phyloP scores from a whole-genome alignment of 2,113 vertebrate species.

The Motacilla tschutschensis region DNA sequence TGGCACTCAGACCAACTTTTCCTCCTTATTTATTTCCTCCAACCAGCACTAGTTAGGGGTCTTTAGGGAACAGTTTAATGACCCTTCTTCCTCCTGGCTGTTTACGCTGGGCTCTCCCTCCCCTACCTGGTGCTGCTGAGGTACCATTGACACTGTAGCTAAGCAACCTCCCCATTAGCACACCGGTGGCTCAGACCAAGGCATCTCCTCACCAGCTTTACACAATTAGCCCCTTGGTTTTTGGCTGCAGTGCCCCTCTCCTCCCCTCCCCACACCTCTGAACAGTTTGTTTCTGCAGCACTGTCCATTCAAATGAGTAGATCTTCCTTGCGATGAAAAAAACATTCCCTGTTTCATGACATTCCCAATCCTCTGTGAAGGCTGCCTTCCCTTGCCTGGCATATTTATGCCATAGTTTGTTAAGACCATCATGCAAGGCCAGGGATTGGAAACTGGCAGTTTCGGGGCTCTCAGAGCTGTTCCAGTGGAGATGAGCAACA shows the following conservation, averaged over 20 bases:
- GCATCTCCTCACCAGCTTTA: neutral
- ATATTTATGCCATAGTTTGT: slow-evolving; percentile 40
- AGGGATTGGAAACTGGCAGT: neutral
- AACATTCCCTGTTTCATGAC: neutral
- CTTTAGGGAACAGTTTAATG: slow-evolving; percentile 49
- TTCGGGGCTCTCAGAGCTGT: neutral
- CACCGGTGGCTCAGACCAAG: neutral
- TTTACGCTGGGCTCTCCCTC: neutral
- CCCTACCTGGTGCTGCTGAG: neutral
- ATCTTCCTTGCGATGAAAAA: neutral
- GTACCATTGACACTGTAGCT: neutral
- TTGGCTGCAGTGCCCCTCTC: neutral
- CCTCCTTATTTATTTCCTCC: slow-evolving; percentile 44
- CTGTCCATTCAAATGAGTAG: neutral
- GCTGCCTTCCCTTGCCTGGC: neutral
- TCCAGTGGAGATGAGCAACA: neutral
- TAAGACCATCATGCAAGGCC: neutral
- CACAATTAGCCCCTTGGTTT: neutral
- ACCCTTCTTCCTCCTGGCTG: slow-evolving; percentile 27
- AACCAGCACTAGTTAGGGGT: slow-evolving; percentile 6
- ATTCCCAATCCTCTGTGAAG: neutral
- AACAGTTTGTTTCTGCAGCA: neutral
- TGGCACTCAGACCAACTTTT: slow-evolving; percentile 19
- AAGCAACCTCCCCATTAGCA: slow-evolving; percentile 51
- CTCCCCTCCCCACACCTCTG: neutral